Evolutionary conservation across 2,113 vertebrate genomes (phyloP).

Genomic region (Neotragus moschatus): DNA sequence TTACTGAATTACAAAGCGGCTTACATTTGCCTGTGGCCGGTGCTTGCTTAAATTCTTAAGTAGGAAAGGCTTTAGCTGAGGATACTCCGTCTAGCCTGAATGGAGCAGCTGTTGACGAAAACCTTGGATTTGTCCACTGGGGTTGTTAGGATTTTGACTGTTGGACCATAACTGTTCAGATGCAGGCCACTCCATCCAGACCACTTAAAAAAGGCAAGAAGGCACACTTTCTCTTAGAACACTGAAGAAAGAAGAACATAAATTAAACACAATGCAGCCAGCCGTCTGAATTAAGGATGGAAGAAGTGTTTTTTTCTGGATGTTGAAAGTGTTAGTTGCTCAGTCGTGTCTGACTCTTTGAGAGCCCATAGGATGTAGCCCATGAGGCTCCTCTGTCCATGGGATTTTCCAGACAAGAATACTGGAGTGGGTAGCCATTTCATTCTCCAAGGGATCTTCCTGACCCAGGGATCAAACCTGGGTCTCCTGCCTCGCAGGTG

Average conservation of each 20-base stretch:
- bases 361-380: background rate
- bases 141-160: too few species aligned
- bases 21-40: constrained; percentile 5
- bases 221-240: background rate
- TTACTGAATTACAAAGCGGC: constrained; percentile 28
- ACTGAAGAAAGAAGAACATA: background rate
- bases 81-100: background rate
- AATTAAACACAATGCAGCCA: accelerated
- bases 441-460: background rate
- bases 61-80: background rate
- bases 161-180: background rate
- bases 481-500: background rate
- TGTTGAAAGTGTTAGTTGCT: background rate
- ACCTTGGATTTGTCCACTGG: accelerated
- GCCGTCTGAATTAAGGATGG: background rate
- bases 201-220: accelerated
- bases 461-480: background rate
- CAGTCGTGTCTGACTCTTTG: background rate
- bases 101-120: background rate
- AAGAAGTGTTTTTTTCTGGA: background rate
- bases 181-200: accelerated
- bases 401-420: background rate
- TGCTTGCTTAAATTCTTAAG: background rate
- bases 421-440: background rate
- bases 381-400: background rate